Evolutionary conservation across 2,888 invertebrate species (phyloP), one percentile per base, ranked within the genome.

Genomic region (Epinotia demarniana): DNA sequence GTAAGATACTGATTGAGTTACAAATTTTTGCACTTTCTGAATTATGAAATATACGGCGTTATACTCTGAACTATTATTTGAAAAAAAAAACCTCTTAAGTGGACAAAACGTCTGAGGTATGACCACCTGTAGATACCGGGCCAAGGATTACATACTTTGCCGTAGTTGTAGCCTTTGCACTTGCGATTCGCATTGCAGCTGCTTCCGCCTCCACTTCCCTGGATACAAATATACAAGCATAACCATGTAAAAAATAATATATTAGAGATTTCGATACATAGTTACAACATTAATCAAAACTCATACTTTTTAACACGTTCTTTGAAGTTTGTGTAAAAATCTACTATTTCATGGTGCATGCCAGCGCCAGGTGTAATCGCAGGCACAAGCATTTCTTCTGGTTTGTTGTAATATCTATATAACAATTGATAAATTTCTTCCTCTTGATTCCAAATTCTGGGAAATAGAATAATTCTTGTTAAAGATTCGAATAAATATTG

Each of bases 381-480:
- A 23, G 93, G 92, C 8, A 94, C 85, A 53, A 93, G 80, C 86
- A 94, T 92, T 82, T 93, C 93, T 16, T 90, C 89, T 0, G 92
- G 92, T 76, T 90, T 91, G 77, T 90, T 88, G 70, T 94, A 94
- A 82, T 92, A 94, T 83, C 87, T 92, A 78, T 85, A 83, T 2
- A 94, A 80, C 69, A 93, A 81, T 58, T 90, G 87, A 81, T 84
- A 89, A n/a, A 90, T 83, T 75, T 90, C 90, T 8, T 94, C 92
- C 81, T 94, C 94, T 80, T 89, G 85, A 77, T 87, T 84, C 93
- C 93, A 93, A 79, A 90, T 87, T 1, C 93, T 93, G 67, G 2
- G 78, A 78, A 78, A 39, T 39, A 23, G 57, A 33, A 61, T 3
- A 19, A 33, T 9, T 3, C 16, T 27, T 61, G 3, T n/a, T 33